Conservation (phyloP, 1,140 invertebrate genomes). For the Sycobia sp. region DNA sequence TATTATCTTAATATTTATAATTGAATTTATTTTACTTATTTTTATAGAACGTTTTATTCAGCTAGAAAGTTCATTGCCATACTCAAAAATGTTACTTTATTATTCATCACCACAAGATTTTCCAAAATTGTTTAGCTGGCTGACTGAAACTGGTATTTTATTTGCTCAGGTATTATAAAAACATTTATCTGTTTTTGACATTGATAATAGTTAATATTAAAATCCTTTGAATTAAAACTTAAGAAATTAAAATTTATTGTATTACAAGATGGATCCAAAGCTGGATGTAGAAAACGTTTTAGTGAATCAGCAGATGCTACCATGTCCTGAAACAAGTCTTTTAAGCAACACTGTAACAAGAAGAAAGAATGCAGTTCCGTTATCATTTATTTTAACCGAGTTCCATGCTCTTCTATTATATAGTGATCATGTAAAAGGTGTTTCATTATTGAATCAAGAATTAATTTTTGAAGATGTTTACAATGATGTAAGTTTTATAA, state of each 20-base stretch:
- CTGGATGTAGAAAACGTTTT: conserved; percentile 66
- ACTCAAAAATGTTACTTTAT: conserved; percentile 82
- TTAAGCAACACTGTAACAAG: conserved; percentile 47
- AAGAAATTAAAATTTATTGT: conserved; percentile 34
- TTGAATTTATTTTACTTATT: too few species aligned
- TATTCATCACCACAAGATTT: conserved; percentile 69
- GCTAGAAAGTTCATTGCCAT: conserved; percentile 75
- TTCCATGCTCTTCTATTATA: conserved; percentile 90
- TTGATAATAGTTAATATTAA: conserved; percentile 65
- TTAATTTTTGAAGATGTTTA: conserved; percentile 86
- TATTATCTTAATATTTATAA: conserved; percentile 18
- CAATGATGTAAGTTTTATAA: conserved; percentile 63
- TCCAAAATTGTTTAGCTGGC: conserved; percentile 85
- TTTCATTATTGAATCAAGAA: conserved; percentile 86
- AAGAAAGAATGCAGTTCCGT: conserved; percentile 61
- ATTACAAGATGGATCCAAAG: conserved; percentile 64
- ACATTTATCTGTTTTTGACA: background rate
- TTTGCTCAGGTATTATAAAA: conserved; percentile 66
- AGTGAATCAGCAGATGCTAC: conserved; percentile 67
- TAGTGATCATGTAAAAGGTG: conserved; percentile 79
- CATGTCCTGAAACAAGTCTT: conserved; percentile 62
- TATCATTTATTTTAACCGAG: conserved; percentile 84
- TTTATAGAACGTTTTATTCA: conserved; percentile 71
- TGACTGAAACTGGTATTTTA: conserved; percentile 77
- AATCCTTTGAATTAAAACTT: background rate